These are phyloP conservation scores for Sesia apiformis DNA, from an alignment of 2,888 invertebrate species.

Conservation along the genomic window DNA sequence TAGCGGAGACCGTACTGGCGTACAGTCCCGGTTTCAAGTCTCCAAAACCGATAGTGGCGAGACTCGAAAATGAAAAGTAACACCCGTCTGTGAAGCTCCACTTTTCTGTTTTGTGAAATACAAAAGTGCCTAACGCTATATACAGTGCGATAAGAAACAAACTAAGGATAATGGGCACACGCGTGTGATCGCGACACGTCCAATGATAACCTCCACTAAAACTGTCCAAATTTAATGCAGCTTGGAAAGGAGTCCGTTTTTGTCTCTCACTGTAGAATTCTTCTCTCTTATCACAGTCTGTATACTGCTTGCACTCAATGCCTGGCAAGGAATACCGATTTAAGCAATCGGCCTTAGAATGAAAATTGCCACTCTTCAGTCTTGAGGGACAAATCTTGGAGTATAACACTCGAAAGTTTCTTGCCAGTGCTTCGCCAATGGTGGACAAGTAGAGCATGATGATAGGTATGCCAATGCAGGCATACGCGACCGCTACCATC, in stretches of 20 bases:
- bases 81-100: conserved; percentile 94
- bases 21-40: conserved; percentile 81
- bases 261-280: conserved; percentile 21
- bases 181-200: conserved; percentile 74
- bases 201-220: conserved; percentile 50
- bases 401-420: conserved; percentile 83
- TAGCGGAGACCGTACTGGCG: conserved; percentile 57
- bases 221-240: conserved; percentile 55
- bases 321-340: conserved; percentile 18
- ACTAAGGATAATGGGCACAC: conserved; percentile 92
- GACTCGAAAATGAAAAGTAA: conserved; percentile 85
- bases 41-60: conserved; percentile 90
- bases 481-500: conserved; percentile 87
- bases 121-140: conserved; percentile 89
- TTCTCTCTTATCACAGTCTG: conserved; percentile 29
- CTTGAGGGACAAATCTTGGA: conserved; percentile 64
- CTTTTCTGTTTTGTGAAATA: conserved; percentile 92
- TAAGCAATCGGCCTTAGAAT: conserved; percentile 35
- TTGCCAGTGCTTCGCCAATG: conserved; percentile 89
- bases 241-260: conserved; percentile 54
- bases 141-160: conserved; percentile 89
- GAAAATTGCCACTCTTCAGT: conserved; percentile 26
- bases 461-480: conserved; percentile 89
- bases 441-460: conserved; percentile 92
- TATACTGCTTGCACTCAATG: conserved; percentile 22